Evolutionary conservation across 2,797 vertebrate genomes (phyloP).

Genomic region (Sebastes matsubarae): DNA sequence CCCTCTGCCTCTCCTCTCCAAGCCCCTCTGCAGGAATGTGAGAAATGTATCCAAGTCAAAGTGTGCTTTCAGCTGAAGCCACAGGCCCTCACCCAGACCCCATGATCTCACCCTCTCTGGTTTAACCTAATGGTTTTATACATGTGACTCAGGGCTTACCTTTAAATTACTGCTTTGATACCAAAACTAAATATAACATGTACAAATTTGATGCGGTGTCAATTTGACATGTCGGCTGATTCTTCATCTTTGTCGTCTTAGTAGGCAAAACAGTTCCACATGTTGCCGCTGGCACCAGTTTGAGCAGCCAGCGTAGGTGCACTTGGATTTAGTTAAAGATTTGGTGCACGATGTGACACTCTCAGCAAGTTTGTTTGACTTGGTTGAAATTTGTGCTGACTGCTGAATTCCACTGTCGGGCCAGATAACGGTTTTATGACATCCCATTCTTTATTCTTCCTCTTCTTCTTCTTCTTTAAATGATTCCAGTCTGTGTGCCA

Average conservation of each 20-base stretch:
- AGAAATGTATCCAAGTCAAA: conserved; percentile 65
- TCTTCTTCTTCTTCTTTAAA: background rate
- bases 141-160: background rate
- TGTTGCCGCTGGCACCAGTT: conserved; percentile 1
- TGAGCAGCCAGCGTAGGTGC: background rate
- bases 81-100: conserved; percentile 44
- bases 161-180: conserved; percentile 3
- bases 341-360: conserved; percentile 4
- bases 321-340: conserved; percentile 15
- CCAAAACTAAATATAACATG: background rate
- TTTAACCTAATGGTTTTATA: conserved; percentile 34
- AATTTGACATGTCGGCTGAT: background rate
- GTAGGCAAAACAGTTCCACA: conserved; percentile 7
- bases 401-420: conserved; percentile 8
- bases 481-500: background rate
- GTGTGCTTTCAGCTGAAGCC: conserved; percentile 55
- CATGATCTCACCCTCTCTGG: conserved; percentile 46
- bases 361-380: conserved; percentile 22
- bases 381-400: conserved; percentile 28
- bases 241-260: conserved; percentile 1
- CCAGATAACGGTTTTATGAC: conserved; percentile 3
- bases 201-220: background rate
- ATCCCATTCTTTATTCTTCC: background rate
- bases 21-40: conserved; percentile 55
- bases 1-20: conserved; percentile 6